A percentile compares a stretch with the other conserved stretches of the same genome.
Evolutionary conservation across 2,113 vertebrate species (phyloP).

Genomic region (Formicarius rufipectus): DNA sequence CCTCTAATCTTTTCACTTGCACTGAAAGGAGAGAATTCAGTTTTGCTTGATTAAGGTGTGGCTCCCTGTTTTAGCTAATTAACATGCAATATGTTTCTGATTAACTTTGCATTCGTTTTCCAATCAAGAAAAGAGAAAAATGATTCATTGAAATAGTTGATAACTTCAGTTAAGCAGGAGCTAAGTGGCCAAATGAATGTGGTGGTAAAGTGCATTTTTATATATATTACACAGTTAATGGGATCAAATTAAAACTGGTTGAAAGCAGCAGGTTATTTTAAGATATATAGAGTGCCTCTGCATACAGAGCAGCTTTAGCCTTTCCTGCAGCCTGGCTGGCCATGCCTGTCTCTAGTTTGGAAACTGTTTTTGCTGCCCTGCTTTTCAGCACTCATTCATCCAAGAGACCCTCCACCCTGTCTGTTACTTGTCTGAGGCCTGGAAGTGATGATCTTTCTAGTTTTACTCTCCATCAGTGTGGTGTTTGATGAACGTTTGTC

Average conservation of each 20-base stretch:
- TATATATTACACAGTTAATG: background rate
- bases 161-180: constrained; percentile 24
- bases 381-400: background rate
- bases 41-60: constrained; percentile 46
- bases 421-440: background rate
- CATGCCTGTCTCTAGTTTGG: background rate
- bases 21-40: background rate
- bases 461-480: background rate
- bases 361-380: background rate
- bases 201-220: background rate
- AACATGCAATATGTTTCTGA: constrained; percentile 6
- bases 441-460: background rate
- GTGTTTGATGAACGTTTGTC: background rate
- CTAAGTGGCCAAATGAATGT: background rate
- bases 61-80: constrained; percentile 8
- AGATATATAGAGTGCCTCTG: background rate
- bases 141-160: background rate
- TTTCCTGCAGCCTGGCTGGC: background rate
- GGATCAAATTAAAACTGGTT: background rate
- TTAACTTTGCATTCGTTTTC: constrained; percentile 59
- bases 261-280: constrained; percentile 2
- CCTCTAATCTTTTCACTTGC: background rate
- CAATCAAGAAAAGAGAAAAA: constrained; percentile 34
- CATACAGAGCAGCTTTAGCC: background rate
- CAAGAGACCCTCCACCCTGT: background rate